phyloP scores from a whole-genome alignment of 2,888 invertebrate genomes.

The Drosophila histrio region DNA sequence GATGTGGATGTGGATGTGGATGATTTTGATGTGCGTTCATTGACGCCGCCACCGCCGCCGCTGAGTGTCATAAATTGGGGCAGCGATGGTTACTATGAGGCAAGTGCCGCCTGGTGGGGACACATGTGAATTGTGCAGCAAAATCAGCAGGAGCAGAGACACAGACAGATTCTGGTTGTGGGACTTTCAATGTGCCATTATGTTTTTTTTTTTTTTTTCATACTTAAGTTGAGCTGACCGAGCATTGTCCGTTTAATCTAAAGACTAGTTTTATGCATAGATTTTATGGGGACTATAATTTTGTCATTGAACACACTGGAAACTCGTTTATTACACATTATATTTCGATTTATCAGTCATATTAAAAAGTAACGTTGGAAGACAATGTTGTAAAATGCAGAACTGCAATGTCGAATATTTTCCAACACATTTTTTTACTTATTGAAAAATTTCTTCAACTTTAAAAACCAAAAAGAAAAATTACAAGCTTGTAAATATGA shows the following conservation, averaged over 20 bases:
- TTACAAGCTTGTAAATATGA: conserved; percentile 1
- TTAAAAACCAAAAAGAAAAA: not conserved
- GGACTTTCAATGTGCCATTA: conserved; percentile 75
- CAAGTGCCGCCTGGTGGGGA: conserved; percentile 68
- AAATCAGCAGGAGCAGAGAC: conserved; percentile 5
- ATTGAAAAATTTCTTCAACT: not conserved
- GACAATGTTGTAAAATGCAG: not conserved
- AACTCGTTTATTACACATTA: too few relatives aligned
- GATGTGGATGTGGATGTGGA: not conserved
- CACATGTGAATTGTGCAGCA: conserved; percentile 51
- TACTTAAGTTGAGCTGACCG: conserved; percentile 48
- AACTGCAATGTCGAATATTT: not conserved
- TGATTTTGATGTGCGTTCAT: conserved; percentile 57
- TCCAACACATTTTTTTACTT: conserved; percentile 4
- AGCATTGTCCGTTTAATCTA: conserved; percentile 22
- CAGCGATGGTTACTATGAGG: conserved; percentile 67
- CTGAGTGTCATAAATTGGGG: conserved; percentile 64
- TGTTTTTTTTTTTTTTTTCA: conserved; percentile 36
- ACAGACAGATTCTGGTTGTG: conserved; percentile 64
- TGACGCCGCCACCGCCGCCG: conserved; percentile 71
- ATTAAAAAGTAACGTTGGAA: too few relatives aligned
- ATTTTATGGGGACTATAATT: conserved; percentile 11
- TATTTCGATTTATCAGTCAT: too few relatives aligned
- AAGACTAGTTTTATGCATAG: conserved; percentile 23
- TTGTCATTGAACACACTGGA: not conserved